Conservation (phyloP, 2,113 vertebrate species). For the Lophura nycthemera region DNA sequence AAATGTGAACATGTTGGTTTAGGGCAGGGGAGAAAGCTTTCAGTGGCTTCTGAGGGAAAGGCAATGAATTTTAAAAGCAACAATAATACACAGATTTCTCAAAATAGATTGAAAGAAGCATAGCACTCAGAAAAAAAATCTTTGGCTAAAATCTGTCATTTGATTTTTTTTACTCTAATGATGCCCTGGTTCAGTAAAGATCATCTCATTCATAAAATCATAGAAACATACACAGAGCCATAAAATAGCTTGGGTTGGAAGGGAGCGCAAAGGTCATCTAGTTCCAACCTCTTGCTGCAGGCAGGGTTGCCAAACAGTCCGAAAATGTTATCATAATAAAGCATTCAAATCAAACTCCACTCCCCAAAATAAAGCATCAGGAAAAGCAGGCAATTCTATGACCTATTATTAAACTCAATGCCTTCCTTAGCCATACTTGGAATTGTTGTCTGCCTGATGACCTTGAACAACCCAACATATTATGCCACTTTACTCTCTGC, state of each 20-base stretch:
- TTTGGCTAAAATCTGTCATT: neutral
- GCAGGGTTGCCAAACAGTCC: no score
- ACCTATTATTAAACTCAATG: fast-evolving
- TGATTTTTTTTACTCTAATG: neutral
- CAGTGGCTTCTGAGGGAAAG: neutral
- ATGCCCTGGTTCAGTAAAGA: no score
- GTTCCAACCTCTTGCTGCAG: neutral
- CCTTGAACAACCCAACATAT: neutral
- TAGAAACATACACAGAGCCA: no score
- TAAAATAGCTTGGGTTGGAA: neutral
- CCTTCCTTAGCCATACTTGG: neutral
- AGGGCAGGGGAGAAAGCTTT: neutral
- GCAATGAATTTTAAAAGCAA: neutral
- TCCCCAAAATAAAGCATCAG: neutral
- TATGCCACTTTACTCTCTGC: neutral
- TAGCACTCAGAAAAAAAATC: neutral
- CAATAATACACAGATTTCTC: neutral
- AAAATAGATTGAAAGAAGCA: neutral
- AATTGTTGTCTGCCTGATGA: neutral
- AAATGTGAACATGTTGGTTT: neutral
- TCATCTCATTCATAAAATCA: no score
- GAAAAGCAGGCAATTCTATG: neutral
- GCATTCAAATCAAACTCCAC: neutral
- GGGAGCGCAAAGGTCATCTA: neutral
- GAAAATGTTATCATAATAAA: neutral